Percentiles rank a stretch among this genome's conserved stretches.
phyloP scores from a whole-genome alignment of 2,888 invertebrate genomes.

The Melieria picta region DNA sequence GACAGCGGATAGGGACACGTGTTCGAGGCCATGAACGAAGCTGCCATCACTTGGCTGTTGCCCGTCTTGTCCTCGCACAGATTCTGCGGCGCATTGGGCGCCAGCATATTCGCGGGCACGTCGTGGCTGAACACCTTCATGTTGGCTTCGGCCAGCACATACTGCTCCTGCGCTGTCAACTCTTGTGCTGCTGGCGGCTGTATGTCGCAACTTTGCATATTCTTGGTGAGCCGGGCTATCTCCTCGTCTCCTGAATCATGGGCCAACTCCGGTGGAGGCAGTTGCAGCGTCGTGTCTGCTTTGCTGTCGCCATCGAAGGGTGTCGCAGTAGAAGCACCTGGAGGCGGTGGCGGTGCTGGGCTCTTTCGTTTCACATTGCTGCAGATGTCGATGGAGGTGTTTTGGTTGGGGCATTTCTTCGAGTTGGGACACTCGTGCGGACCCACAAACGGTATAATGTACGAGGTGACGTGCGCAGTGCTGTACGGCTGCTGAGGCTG shows the following conservation, averaged over 20 bases:
- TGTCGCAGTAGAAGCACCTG: slow-evolving; percentile 15
- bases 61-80: slow-evolving; percentile 49
- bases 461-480: slow-evolving; percentile 64
- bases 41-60: slow-evolving; percentile 58
- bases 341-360: slow-evolving; percentile 17
- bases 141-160: slow-evolving; percentile 31
- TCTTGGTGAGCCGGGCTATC: background rate
- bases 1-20: slow-evolving; percentile 70
- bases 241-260: background rate
- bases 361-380: slow-evolving; percentile 33
- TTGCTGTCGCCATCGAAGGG: slow-evolving; percentile 16
- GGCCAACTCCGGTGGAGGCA: background rate
- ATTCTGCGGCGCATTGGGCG: slow-evolving; percentile 41
- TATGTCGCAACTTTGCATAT: background rate
- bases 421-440: slow-evolving; percentile 66
- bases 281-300: background rate
- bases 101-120: slow-evolving; percentile 59
- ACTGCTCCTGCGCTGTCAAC: slow-evolving; percentile 24
- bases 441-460: slow-evolving; percentile 65
- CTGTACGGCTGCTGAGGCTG: slow-evolving; percentile 56
- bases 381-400: slow-evolving; percentile 1
- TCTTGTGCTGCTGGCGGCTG: slow-evolving; percentile 30
- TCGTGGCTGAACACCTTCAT: slow-evolving; percentile 57
- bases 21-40: slow-evolving; percentile 64
- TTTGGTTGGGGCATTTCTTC: slow-evolving; percentile 64